Evolutionary conservation across 2,888 invertebrate species (phyloP).

Genomic region (Drosophila stalkeri): DNA sequence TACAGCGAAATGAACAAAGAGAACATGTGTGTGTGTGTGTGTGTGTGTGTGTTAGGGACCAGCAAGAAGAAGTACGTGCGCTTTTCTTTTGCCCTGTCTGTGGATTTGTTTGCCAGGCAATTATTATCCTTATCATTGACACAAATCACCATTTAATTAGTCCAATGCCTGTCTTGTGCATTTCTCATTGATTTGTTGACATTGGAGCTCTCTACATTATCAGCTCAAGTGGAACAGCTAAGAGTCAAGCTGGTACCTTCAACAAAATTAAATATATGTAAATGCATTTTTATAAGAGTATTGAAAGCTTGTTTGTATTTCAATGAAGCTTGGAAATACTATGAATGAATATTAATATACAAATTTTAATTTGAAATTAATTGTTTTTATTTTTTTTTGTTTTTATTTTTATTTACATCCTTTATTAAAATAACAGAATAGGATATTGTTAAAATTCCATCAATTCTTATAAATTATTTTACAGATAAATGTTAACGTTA

Average conservation of each 20-base stretch:
- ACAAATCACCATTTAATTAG: conserved; percentile 82
- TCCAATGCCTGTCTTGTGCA: conserved; percentile 60
- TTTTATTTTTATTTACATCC: no score
- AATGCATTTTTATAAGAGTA: neutral
- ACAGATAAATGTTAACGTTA: no score
- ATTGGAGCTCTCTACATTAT: conserved; percentile 32
- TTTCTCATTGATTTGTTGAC: conserved; percentile 78
- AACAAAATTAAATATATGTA: neutral
- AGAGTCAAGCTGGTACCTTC: neutral
- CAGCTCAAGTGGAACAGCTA: conserved; percentile 8
- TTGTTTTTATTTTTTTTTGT: no score
- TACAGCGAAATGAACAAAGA: conserved; percentile 10
- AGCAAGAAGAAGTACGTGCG: conserved; percentile 20
- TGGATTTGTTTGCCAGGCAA: conserved; percentile 74
- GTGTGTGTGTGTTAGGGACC: neutral
- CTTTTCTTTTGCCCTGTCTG: conserved; percentile 31
- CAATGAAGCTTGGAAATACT: no score
- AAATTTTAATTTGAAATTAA: no score
- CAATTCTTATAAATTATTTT: no score
- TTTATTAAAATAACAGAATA: no score
- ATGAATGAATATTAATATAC: no score
- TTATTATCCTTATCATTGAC: conserved; percentile 82
- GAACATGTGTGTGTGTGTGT: no score
- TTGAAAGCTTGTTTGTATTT: neutral
- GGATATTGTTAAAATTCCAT: no score